Base-by-base conservation (phyloP, 30 jellyfish, hydroid and myxozoan species). In the Turritopsis rubra region DNA sequence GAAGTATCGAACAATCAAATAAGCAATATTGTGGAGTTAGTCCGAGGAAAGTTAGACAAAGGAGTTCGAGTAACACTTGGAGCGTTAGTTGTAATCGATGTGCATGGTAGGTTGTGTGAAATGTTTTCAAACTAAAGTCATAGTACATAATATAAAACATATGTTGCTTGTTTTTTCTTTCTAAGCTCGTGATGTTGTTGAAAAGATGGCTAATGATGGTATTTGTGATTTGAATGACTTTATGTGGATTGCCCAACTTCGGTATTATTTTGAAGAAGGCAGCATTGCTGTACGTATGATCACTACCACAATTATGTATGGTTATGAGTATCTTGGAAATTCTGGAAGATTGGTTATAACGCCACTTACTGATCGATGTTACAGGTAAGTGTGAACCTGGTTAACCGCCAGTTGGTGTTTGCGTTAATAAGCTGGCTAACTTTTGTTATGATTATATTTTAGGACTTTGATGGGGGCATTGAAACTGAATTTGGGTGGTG, bases 381-480 rank as follows among this genome's bases (percentile, higher is more conserved):
- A 91, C 88, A 81, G 98, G 98, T 91, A 54, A 54, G n/a, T n/a
- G n/a, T n/a, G n/a, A n/a, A n/a, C n/a, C n/a, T 41, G 60, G 60
- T 41, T 3, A 41, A 41, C n/a, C n/a, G n/a, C n/a, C n/a, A n/a
- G n/a, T n/a, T n/a, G n/a, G n/a, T n/a, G n/a, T n/a, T n/a, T n/a
- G n/a, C n/a, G n/a, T n/a, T n/a, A n/a, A n/a, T n/a, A 5, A 41
- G 60, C 60, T 3, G 9, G 5, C 60, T 41, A 5, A 3, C 13
- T 13, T 41, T 41, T 41, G 9, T 41, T 5, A 3, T 41, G 60
- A 5, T 3, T 41, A 3, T 41, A 29, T 54, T 73, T 5, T 72
- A 91, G 98, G 70, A 91, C 98, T 20, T 85, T 91, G 86, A 91
- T 91, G 98, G 98, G 98, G 3, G 98, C 98, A 1, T 73, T 91